phyloP scores from a whole-genome alignment of 2,888 invertebrate species.

The Chrysolina oricalcia region DNA sequence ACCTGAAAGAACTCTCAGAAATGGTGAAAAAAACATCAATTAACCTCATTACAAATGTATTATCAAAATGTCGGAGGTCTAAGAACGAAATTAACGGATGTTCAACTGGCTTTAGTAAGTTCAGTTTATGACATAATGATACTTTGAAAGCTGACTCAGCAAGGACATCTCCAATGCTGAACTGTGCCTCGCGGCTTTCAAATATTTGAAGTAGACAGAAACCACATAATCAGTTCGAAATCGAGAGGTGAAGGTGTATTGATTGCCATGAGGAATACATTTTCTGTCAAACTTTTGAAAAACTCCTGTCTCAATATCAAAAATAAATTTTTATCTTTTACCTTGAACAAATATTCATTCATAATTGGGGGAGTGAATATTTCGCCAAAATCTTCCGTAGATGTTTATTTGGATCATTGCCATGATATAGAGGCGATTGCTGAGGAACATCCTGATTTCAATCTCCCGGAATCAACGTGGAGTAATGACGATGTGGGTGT shows the following conservation, averaged over 20 bases:
- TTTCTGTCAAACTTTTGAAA: neutral
- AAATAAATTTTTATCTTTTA: slow-evolving; percentile 1
- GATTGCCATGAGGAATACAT: neutral
- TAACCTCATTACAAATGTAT: no score
- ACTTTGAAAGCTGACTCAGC: no score
- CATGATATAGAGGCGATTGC: neutral
- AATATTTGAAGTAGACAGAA: neutral
- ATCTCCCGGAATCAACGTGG: neutral
- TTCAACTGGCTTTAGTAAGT: no score
- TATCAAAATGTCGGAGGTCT: no score
- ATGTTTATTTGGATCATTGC: neutral
- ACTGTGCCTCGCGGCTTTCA: neutral
- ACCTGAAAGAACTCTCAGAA: no score
- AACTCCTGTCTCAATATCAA: neutral
- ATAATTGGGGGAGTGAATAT: neutral
- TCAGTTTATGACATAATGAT: no score
- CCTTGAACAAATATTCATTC: neutral
- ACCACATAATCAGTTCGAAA: no score
- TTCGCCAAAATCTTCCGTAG: neutral
- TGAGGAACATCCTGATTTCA: neutral
- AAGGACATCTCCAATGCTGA: no score
- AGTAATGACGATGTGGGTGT: neutral
- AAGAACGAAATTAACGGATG: no score
- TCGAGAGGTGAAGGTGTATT: no score
- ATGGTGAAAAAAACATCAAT: no score